Base-by-base conservation (phyloP, 2,797 vertebrate species). In the Poeciliopsis presidionis region DNA sequence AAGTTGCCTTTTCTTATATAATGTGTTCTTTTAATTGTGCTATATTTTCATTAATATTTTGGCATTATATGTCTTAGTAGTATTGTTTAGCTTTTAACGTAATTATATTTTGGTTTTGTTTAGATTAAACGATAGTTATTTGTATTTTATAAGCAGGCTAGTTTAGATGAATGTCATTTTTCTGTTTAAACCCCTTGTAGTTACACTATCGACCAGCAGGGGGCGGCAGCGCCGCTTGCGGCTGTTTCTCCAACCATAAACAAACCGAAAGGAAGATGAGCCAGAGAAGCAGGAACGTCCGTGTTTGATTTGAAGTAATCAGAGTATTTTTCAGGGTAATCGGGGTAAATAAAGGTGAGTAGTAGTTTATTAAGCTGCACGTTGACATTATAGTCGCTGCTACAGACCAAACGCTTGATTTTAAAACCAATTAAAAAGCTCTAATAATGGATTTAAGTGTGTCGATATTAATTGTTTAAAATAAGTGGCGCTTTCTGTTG, bases 311-410 rank as follows among this genome's bases (percentile, higher is more conserved):
- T 67, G 33, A 39, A 25, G 36, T 67, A 67, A 67, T 67, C 33
- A 20, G 63, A 41, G 36, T 41, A 67, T 41, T 12, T 22, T 41
- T 67, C 4, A 41, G 20, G 36, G 63, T 67, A 67, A 25, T 67
- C 63, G 8, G 33, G 39, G 63, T 67, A 41, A 67, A 39, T 67
- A 67, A 67, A 67, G 63, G 63, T 41, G 36, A 67, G 63, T 39
- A 67, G 20, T 41, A 39, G 63, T 7, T 39, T 4, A 41, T 11
- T 67, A 39, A 67, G 20, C 18, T 22, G 63, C 63, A 67, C 41
- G 30, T 41, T 67, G 33, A 41, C 30, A 20, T 67, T 67, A 39
- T 67, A 25, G 14, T 41, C 7, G 20, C 8, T 67, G 8, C 9
- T 4, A 41, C 9, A 22, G 18, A 65, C 30, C 30, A 65, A 65